Base-by-base conservation (phyloP, 2,797 vertebrate genomes). In the Chaunax sp. region DNA sequence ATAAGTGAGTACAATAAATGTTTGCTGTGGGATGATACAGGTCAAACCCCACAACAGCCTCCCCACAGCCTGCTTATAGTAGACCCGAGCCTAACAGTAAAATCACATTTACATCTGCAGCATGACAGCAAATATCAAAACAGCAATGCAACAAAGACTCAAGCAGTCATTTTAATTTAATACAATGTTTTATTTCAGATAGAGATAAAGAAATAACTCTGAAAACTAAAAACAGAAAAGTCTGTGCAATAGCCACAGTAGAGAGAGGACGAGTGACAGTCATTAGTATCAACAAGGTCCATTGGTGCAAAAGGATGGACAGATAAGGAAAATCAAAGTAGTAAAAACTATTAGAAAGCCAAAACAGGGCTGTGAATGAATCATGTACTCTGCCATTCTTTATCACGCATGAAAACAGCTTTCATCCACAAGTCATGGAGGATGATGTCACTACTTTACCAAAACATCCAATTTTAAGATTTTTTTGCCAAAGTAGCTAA, bases 161-260 rank as follows among this genome's bases (percentile, higher is more conserved):
- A 76, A 62, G 40, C 30, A 25, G 18, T 25, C 0, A 0, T 44
- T 49, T 47, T 37, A 1, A 63, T 64, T 64, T 80, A 69, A 84
- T 87, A 87, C 83, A 89, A 85, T 84, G 61, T 81, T 92, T 90
- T 90, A 89, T 87, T 91, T 87, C 69, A 82, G 79, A 82, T 41
- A 65, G 65, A 85, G 77, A 87, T 72, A 84, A 89, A 89, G 81
- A 87, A 82, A 89, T 77, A 82, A 69, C 81, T 87, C 77, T 71
- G 73, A 84, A 87, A 90, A 86, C 75, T 75, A 78, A 82, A n/a
- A 87, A 75, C 58, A 84, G 66, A 80, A 55, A 76, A 64, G 16
- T 83, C 78, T 89, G 82, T 83, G 87, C 77, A 77, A 84, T 60
- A 66, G 51, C 51, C 78, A 83, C 52, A 75, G 66, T 49, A 84